These are phyloP conservation scores for Eolophus roseicapilla DNA, from an alignment of 2,113 vertebrate species.

Conservation along the genomic window DNA sequence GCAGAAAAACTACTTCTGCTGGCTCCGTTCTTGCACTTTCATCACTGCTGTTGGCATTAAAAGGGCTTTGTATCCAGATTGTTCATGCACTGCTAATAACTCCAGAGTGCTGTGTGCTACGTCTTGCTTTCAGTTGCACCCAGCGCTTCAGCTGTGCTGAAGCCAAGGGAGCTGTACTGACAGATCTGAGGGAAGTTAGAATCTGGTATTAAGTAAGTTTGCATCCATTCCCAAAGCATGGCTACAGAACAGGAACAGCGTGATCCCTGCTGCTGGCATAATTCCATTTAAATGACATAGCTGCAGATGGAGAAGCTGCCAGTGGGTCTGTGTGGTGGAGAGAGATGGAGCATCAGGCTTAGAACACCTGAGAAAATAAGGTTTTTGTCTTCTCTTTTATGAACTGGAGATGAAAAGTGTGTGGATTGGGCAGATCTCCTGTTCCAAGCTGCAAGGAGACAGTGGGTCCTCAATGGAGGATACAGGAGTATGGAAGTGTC, in stretches of 20 bases:
- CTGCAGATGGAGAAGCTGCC: conserved; percentile 7
- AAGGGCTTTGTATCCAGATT: conserved; percentile 8
- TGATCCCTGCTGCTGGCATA: conserved; percentile 27
- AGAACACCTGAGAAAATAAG: not conserved
- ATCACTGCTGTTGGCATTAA: not conserved
- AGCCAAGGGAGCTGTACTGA: conserved; percentile 31
- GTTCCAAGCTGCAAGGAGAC: not conserved
- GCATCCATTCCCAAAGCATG: not conserved
- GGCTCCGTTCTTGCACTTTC: not conserved
- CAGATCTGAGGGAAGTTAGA: conserved; percentile 37
- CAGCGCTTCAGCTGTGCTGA: not conserved
- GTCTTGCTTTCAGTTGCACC: not conserved
- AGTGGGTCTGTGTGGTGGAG: not conserved
- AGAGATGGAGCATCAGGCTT: not conserved
- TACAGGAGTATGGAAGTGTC: not conserved
- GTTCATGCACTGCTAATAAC: conserved; percentile 40
- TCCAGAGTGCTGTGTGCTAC: not conserved
- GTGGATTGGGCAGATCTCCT: not conserved
- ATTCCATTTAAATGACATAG: conserved; percentile 41
- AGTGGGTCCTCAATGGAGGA: not conserved
- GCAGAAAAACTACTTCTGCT: not conserved
- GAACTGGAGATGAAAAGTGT: not conserved
- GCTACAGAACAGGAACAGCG: conserved; percentile 25
- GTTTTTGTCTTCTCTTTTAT: not conserved
- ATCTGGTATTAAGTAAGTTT: conserved; percentile 29